phyloP scores from a whole-genome alignment of 1,140 invertebrate genomes.

The Zaprionus kolodkinae region DNA sequence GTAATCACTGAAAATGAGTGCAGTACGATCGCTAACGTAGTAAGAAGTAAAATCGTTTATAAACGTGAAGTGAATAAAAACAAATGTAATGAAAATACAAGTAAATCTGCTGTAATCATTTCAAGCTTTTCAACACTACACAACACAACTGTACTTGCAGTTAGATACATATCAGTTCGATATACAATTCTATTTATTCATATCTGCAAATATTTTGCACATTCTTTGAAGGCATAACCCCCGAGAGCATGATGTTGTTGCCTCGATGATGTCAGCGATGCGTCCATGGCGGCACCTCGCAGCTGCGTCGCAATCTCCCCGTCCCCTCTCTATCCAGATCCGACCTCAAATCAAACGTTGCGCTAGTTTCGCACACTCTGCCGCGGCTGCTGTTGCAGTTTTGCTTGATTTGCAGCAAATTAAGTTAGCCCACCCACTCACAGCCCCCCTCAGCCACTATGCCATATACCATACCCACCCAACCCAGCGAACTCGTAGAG shows the following conservation, averaged over 20 bases:
- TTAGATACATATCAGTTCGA: too few relatives aligned
- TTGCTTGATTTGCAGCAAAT: constrained; percentile 79
- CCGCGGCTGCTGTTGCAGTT: constrained; percentile 70
- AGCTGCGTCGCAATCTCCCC: too few relatives aligned
- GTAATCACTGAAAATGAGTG: not conserved
- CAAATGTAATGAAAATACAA: too few relatives aligned
- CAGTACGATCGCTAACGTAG: not conserved
- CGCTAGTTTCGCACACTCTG: constrained; percentile 37
- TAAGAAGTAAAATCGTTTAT: not conserved
- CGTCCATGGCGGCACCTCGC: not conserved
- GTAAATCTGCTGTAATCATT: not conserved
- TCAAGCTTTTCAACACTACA: too few relatives aligned
- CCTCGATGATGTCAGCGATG: constrained; percentile 60
- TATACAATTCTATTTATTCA: not conserved
- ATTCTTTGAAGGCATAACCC: not conserved
- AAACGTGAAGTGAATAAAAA: not conserved
- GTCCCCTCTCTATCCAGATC: not conserved
- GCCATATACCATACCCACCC: too few relatives aligned
- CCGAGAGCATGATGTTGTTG: constrained; percentile 33
- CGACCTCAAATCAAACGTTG: constrained; percentile 38
- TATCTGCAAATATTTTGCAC: constrained; percentile 22
- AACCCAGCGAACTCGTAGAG: not conserved
- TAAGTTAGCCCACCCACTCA: constrained; percentile 60
- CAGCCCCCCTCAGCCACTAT: not conserved
- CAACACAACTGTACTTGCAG: too few relatives aligned